phyloP scores from a whole-genome alignment of 2,797 vertebrate species.

The Rhabdomys pumilio region DNA sequence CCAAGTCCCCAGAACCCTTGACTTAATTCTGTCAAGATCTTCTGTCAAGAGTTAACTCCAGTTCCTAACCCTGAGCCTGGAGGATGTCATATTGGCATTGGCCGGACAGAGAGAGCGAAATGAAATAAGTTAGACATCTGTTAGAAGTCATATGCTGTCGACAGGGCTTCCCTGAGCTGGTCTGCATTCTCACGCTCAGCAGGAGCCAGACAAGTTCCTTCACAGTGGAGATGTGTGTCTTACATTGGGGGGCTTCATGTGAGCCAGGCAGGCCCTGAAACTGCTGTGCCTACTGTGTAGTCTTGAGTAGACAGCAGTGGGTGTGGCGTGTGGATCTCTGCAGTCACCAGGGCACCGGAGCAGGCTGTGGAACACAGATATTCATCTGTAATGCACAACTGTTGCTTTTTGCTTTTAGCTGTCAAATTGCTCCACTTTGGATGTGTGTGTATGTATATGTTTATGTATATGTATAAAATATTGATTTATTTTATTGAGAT shows the following conservation, averaged over 20 bases:
- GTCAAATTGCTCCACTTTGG: background rate
- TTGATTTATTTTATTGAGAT: background rate
- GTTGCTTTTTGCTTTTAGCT: background rate
- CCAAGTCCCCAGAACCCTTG: conserved; percentile 61
- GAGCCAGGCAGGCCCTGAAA: background rate
- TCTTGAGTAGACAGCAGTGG: background rate
- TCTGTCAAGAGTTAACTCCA: conserved; percentile 67
- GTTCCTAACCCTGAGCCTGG: conserved; percentile 63
- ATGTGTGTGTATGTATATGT: background rate
- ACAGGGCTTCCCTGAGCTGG: conserved; percentile 70
- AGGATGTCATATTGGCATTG: conserved; percentile 71
- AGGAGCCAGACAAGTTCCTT: background rate
- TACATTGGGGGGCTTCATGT: background rate
- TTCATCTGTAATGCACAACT: background rate
- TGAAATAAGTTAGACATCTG: conserved; percentile 75
- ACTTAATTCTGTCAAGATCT: conserved; percentile 76
- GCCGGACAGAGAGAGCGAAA: conserved; percentile 46
- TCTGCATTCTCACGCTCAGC: conserved; percentile 68
- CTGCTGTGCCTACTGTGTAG: background rate
- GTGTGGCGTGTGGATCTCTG: background rate
- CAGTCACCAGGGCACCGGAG: background rate
- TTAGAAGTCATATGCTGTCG: conserved; percentile 75
- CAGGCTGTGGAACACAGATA: background rate
- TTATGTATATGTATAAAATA: background rate
- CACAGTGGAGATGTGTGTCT: accelerated